A percentile compares a stretch with the other conserved stretches of the same genome.
Evolutionary conservation across 2,888 invertebrate genomes (phyloP).

Genomic region (Agonopterix arenella): DNA sequence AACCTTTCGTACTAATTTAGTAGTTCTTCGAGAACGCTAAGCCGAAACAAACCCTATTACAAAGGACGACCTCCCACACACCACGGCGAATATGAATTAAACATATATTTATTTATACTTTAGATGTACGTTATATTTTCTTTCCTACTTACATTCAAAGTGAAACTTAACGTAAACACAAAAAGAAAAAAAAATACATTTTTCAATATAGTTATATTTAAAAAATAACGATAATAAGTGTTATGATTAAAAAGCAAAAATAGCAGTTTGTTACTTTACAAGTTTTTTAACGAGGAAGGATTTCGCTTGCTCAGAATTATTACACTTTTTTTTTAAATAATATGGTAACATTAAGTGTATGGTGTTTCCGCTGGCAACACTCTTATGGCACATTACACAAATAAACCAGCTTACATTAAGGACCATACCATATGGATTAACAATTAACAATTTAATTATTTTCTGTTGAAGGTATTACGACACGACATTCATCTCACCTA

Average conservation of each 20-base stretch:
- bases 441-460: conserved; percentile 27
- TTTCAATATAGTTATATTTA: conserved; percentile 51
- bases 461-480: conserved; percentile 7
- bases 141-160: conserved; percentile 63
- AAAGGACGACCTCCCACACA: conserved; percentile 3
- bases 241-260: conserved; percentile 60
- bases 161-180: conserved; percentile 45
- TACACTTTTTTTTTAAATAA: conserved; percentile 28
- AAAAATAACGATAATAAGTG: conserved; percentile 45
- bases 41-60: too few species aligned
- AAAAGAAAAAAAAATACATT: conserved; percentile 45
- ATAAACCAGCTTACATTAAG: conserved; percentile 63
- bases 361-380: conserved; percentile 71
- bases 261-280: conserved; percentile 60
- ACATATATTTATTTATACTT: conserved; percentile 21
- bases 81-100: conserved; percentile 4
- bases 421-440: conserved; percentile 47
- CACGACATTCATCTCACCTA: conserved; percentile 1
- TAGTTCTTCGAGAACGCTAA: too few species aligned
- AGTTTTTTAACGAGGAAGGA: conserved; percentile 48
- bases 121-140: conserved; percentile 49
- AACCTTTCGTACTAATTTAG: too few species aligned
- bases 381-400: conserved; percentile 68
- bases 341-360: conserved; percentile 67
- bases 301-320: conserved; percentile 25